Evolutionary conservation across 1,140 invertebrate genomes (phyloP).

Genomic region (Metopolophium dirhodum): DNA sequence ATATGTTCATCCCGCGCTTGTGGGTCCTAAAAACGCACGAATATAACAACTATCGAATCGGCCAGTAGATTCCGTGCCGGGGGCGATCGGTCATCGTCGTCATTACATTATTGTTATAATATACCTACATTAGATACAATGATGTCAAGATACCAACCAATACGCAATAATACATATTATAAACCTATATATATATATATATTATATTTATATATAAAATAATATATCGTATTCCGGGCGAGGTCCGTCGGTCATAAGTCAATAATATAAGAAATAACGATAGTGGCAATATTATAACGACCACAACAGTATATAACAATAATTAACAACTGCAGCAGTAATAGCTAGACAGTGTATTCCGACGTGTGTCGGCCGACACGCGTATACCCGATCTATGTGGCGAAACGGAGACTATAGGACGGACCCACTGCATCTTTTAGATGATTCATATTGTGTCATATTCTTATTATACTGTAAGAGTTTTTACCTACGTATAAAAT

Average conservation of each 20-base stretch:
- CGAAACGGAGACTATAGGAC: neutral
- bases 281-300: neutral
- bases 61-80: neutral
- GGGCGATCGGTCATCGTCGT: neutral
- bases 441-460: neutral
- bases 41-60: neutral
- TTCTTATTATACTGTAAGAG: neutral
- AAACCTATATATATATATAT: neutral
- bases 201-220: neutral
- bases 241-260: neutral
- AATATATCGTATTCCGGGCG: neutral
- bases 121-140: neutral
- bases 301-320: neutral
- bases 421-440: neutral
- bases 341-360: neutral
- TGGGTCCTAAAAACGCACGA: neutral
- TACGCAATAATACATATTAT: neutral
- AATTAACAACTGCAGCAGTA: neutral
- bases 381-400: neutral
- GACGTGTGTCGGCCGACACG: neutral
- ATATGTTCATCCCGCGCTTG: neutral
- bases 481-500: neutral
- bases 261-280: neutral
- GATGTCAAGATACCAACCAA: neutral
- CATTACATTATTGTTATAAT: neutral